Conservation (phyloP, 2,888 invertebrate genomes). For the Drosophila neotestacea region DNA sequence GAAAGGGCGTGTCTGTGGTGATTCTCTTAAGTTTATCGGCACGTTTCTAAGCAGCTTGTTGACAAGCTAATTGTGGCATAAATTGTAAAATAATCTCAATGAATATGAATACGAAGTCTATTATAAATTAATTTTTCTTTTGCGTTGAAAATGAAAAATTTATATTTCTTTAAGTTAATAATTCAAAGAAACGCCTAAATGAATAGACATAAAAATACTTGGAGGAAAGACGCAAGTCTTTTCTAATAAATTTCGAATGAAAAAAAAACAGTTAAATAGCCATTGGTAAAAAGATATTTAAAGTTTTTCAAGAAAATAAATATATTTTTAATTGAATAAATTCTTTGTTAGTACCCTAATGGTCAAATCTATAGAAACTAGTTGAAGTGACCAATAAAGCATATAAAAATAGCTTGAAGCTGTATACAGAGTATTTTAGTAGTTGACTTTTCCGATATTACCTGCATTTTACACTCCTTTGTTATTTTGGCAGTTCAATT, state of each 20-base stretch:
- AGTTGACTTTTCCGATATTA: not conserved
- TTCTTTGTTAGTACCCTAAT: no score
- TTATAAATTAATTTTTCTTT: conserved; percentile 36
- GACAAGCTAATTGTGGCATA: conserved; percentile 59
- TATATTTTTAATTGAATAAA: no score
- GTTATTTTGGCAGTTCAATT: conserved; percentile 46
- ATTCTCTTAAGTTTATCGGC: conserved; percentile 38
- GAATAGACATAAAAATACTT: no score
- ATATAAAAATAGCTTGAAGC: not conserved
- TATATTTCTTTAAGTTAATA: no score
- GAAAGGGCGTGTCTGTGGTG: conserved; percentile 22
- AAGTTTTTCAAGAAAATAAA: no score
- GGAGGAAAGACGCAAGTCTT: no score
- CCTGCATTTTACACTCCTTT: not conserved
- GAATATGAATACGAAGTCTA: conserved; percentile 19
- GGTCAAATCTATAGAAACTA: no score
- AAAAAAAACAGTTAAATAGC: no score
- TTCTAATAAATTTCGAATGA: no score
- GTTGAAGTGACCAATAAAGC: no score
- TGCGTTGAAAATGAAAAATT: not conserved
- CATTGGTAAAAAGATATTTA: no score
- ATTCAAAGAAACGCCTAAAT: no score
- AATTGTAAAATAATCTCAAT: conserved; percentile 45
- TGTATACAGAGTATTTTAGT: not conserved
- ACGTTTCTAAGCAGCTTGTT: conserved; percentile 61